Conservation (phyloP, 2,797 vertebrate species). For the Falco peregrinus region DNA sequence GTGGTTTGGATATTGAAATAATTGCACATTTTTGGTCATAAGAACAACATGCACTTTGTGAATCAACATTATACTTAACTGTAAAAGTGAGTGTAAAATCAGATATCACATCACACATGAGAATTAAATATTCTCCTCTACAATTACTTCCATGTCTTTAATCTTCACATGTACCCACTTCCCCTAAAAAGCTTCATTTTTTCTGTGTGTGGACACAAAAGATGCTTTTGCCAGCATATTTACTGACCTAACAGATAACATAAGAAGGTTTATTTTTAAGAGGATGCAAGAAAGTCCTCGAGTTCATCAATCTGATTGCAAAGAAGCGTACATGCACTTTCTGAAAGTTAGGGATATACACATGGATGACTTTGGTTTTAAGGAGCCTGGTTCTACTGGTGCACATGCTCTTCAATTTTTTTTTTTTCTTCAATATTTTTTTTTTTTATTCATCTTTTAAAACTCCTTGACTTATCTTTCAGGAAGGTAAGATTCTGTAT, state of each 20-base stretch:
- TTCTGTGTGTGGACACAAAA: background rate
- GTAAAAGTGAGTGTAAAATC: background rate
- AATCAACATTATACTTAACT: background rate
- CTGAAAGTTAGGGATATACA: background rate
- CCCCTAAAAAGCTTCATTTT: background rate
- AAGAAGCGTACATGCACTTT: background rate
- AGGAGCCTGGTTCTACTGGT: background rate
- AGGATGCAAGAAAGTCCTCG: background rate
- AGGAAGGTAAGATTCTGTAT: background rate
- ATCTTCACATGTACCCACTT: background rate
- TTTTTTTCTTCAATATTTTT: background rate
- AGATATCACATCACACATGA: rapidly evolving
- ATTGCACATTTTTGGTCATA: background rate
- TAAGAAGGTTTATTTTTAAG: background rate
- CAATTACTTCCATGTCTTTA: background rate
- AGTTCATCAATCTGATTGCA: background rate
- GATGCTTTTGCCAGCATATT: background rate
- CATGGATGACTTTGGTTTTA: background rate
- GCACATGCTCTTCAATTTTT: background rate
- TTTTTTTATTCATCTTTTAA: background rate
- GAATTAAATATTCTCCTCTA: background rate
- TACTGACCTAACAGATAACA: background rate
- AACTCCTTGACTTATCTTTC: background rate
- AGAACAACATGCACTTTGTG: background rate
- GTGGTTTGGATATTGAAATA: background rate